These are phyloP conservation scores for Squalus acanthias DNA, from an alignment of 2,797 vertebrate genomes.

Conservation along the genomic window DNA sequence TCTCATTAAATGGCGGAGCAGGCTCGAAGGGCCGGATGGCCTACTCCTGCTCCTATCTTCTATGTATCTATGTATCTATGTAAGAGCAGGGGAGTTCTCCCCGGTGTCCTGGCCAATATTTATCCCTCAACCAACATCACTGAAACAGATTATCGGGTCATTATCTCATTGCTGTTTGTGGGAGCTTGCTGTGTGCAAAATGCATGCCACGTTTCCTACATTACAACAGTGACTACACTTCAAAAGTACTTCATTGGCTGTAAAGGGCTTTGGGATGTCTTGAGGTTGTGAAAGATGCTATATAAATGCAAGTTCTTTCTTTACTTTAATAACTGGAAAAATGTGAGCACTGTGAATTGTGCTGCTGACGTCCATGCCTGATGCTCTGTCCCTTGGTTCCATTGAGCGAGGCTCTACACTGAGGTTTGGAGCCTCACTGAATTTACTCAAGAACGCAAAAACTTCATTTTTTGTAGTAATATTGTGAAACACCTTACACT, in stretches of 20 bases:
- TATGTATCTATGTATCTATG: too few species aligned
- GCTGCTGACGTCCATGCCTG: not conserved
- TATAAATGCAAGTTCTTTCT: too few species aligned
- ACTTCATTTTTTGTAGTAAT: not conserved
- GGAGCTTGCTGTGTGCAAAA: too few species aligned
- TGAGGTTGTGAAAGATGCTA: too few species aligned
- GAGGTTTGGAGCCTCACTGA: not conserved
- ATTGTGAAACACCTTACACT: not conserved
- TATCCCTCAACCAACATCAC: not conserved
- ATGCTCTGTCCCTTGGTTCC: not conserved
- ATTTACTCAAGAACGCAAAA: not conserved
- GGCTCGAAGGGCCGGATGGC: too few species aligned
- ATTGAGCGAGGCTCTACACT: not conserved
- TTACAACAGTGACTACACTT: too few species aligned
- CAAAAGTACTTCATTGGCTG: too few species aligned
- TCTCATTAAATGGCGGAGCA: too few species aligned
- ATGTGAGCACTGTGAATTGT: not conserved
- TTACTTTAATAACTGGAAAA: not conserved
- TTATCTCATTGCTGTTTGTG: too few species aligned
- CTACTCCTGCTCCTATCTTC: too few species aligned
- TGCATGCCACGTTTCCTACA: too few species aligned
- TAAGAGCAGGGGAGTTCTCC: not conserved
- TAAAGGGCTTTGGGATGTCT: too few species aligned
- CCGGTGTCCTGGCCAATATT: not conserved
- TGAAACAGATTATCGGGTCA: not conserved